Conservation (phyloP, 2,113 vertebrate genomes). For the Hippopotamus amphibius region DNA sequence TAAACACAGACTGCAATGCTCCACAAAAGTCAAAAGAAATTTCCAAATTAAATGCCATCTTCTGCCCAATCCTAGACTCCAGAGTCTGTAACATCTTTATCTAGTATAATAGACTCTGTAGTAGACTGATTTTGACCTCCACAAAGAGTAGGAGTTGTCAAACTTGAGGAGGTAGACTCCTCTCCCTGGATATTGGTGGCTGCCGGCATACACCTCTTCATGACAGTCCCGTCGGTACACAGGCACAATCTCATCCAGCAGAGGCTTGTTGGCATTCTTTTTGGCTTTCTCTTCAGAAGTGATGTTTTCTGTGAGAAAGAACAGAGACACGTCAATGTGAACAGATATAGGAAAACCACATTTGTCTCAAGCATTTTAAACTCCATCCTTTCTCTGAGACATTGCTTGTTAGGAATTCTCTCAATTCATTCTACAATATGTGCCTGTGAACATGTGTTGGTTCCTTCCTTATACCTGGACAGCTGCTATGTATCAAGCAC, state of each 20-base stretch:
- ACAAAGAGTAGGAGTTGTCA: slow-evolving; percentile 99
- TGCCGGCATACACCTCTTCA: slow-evolving; percentile 98
- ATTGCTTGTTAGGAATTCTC: background rate
- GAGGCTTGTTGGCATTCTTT: slow-evolving; percentile 95
- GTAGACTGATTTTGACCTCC: slow-evolving; percentile 99
- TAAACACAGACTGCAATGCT: slow-evolving; percentile 85
- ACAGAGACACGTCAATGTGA: slow-evolving; percentile 51
- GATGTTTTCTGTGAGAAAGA: slow-evolving; percentile 86
- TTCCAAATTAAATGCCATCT: slow-evolving; percentile 84
- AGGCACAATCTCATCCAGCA: slow-evolving; percentile 99
- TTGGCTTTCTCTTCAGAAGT: slow-evolving; percentile 96
- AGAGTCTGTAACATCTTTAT: slow-evolving; percentile 90
- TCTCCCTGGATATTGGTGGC: slow-evolving; percentile 98
- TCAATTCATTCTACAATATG: background rate
- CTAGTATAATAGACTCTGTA: slow-evolving; percentile 99
- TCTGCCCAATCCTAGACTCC: slow-evolving; percentile 86
- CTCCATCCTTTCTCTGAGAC: background rate
- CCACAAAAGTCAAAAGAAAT: slow-evolving; percentile 85
- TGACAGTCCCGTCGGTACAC: slow-evolving; percentile 99
- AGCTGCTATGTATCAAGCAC: background rate
- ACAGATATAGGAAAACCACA: background rate
- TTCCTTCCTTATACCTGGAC: background rate
- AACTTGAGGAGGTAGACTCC: slow-evolving; percentile 99
- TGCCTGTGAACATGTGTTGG: rapidly evolving
- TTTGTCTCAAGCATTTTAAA: background rate